Evolutionary conservation across 2,113 vertebrate species (phyloP).

Genomic region (Sakesphorus luctuosus): DNA sequence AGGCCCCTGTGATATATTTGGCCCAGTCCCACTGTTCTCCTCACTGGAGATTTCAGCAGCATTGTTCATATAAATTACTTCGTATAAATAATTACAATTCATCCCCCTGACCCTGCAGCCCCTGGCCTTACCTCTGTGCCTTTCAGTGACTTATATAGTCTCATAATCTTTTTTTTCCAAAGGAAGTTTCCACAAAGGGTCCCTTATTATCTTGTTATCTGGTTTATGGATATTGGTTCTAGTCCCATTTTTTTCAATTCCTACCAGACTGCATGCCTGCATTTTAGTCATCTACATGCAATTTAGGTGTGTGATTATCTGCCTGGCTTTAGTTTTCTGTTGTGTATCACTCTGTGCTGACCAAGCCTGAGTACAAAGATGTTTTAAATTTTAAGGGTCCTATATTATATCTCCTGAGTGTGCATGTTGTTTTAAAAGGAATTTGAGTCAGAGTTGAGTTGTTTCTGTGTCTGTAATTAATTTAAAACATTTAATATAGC

Average conservation of each 20-base stretch:
- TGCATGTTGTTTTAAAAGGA: background rate
- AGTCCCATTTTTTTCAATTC: background rate
- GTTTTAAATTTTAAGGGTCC: background rate
- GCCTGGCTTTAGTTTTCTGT: background rate
- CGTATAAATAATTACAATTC: background rate
- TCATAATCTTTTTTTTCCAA: background rate
- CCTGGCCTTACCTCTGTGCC: background rate
- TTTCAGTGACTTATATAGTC: background rate
- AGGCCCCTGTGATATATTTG: background rate
- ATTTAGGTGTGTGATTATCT: background rate
- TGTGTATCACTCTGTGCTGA: background rate
- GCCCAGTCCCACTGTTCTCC: background rate
- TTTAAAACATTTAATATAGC: conserved; percentile 24
- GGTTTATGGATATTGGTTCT: background rate
- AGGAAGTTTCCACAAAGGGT: background rate
- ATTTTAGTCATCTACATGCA: background rate
- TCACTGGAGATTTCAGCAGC: background rate
- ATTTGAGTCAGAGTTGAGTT: background rate
- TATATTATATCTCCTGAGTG: background rate
- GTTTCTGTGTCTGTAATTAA: conserved; percentile 17
- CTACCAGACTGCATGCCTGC: background rate
- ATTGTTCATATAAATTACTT: background rate
- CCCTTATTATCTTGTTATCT: background rate
- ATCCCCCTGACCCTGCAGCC: background rate
- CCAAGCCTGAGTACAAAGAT: background rate